Percentiles rank a stretch among this genome's conserved stretches.
Conservation (phyloP, 2,888 invertebrate genomes). For the Schrankia costaestrigalis region DNA sequence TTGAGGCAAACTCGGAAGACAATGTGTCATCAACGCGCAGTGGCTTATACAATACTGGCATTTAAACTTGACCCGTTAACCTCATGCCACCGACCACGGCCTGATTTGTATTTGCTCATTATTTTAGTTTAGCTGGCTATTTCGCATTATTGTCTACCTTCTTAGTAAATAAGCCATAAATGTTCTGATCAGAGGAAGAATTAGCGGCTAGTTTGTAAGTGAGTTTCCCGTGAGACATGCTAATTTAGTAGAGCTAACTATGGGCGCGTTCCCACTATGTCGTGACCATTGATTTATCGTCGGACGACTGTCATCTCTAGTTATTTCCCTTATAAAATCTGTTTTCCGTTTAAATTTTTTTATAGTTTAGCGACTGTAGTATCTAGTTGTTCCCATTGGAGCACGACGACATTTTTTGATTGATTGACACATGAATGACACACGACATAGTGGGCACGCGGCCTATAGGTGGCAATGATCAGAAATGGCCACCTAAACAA, state of each 20-base stretch:
- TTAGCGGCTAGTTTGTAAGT: constrained; percentile 16
- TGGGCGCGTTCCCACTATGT: no score
- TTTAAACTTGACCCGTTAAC: constrained; percentile 34
- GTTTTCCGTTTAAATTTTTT: no score
- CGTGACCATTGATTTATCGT: no score
- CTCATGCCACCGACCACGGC: constrained; percentile 17
- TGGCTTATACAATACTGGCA: constrained; percentile 39
- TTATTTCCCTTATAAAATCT: no score
- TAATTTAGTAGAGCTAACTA: not conserved
- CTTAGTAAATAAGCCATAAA: constrained; percentile 29
- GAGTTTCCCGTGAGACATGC: constrained; percentile 1
- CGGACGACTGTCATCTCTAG: no score
- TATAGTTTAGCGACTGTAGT: no score
- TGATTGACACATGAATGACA: no score
- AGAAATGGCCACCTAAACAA: constrained; percentile 52
- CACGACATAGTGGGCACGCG: constrained; percentile 1
- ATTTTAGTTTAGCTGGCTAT: constrained; percentile 51
- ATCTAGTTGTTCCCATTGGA: no score
- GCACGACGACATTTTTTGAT: no score
- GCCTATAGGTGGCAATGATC: constrained; percentile 18
- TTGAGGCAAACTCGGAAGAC: constrained; percentile 62
- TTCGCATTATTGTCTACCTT: constrained; percentile 20
- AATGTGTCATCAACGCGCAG: constrained; percentile 43
- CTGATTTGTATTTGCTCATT: constrained; percentile 21
- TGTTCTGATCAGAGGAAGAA: constrained; percentile 16